These are phyloP conservation scores for Vesta saturnalis DNA, from an alignment of 2,888 invertebrate genomes.

Conservation along the genomic window DNA sequence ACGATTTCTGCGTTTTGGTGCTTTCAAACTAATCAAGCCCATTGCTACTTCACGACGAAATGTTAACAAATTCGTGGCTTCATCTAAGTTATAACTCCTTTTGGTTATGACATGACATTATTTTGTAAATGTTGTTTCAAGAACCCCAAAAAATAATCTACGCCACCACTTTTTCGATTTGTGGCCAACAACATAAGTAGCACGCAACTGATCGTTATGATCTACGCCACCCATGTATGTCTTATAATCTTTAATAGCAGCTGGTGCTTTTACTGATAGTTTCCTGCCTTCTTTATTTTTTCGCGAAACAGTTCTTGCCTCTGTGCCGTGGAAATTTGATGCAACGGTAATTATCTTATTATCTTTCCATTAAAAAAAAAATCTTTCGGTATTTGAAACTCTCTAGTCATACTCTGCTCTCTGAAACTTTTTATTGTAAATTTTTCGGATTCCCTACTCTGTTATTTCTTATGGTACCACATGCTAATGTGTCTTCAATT, in stretches of 20 bases:
- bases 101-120: slow-evolving; percentile 30
- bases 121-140: slow-evolving; percentile 46
- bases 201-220: no score
- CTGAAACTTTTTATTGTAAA: no score
- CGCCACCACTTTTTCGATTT: slow-evolving; percentile 49
- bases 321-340: slow-evolving; percentile 45
- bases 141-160: slow-evolving; percentile 40
- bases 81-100: not conserved
- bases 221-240: no score
- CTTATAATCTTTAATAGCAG: not conserved
- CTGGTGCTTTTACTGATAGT: not conserved
- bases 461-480: no score
- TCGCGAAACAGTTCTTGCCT: not conserved
- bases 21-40: not conserved
- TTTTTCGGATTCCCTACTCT: slow-evolving; percentile 6
- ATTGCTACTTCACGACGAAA: not conserved
- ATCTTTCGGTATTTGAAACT: slow-evolving; percentile 10
- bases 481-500: no score
- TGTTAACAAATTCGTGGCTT: not conserved
- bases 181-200: no score
- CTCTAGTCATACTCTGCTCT: slow-evolving; percentile 41
- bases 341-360: slow-evolving; percentile 52
- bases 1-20: not conserved
- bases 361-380: slow-evolving; percentile 46
- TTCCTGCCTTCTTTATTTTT: not conserved